Conservation (phyloP, 2,113 vertebrate species). For the Tachysurus fulvidraco region DNA sequence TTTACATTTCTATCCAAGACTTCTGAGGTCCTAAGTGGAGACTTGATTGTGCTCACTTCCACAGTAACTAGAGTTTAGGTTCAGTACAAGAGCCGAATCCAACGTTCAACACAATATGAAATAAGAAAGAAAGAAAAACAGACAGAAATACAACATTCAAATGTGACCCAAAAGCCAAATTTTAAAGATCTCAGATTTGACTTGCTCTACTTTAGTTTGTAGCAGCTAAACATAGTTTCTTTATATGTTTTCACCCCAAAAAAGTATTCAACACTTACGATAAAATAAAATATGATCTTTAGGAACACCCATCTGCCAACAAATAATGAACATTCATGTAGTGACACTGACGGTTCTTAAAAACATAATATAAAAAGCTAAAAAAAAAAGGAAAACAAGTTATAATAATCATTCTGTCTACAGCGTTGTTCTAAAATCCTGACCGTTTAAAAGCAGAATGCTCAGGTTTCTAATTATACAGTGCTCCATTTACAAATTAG, state of each 20-base stretch:
- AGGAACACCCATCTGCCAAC: constrained; percentile 9
- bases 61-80: neutral
- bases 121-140: neutral
- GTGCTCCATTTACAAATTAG: constrained; percentile 14
- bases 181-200: neutral
- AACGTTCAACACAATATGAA: neutral
- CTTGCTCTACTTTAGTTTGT: neutral
- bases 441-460: neutral
- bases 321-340: constrained; percentile 37
- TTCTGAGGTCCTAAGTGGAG: neutral
- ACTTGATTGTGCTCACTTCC: neutral
- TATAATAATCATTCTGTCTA: neutral
- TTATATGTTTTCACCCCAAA: neutral
- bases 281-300: constrained; percentile 24
- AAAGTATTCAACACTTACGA: neutral
- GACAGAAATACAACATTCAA: neutral
- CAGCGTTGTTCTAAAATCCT: neutral
- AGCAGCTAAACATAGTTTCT: neutral
- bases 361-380: neutral
- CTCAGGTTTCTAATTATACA: neutral
- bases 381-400: neutral
- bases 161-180: neutral
- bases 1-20: neutral
- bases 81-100: neutral
- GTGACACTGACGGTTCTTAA: neutral